These are phyloP conservation scores for Hypocryptadius cinnamomeus DNA, from an alignment of 2,113 vertebrate genomes.

Conservation along the genomic window DNA sequence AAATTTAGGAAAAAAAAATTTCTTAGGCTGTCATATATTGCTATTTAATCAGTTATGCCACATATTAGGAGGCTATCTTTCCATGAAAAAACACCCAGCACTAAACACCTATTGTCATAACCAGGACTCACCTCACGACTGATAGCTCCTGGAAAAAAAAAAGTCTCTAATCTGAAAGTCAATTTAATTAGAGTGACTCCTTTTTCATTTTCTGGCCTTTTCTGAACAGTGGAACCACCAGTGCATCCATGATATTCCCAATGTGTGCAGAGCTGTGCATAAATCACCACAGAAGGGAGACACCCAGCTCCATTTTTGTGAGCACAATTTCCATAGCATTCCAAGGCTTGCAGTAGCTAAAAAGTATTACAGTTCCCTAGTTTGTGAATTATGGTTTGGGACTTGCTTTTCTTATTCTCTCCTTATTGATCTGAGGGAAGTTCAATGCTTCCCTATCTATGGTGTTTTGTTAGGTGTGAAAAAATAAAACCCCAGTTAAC, in stretches of 20 bases:
- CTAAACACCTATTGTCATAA: neutral
- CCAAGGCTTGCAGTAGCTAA: neutral
- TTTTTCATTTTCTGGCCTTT: neutral
- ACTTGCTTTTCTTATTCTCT: neutral
- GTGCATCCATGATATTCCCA: neutral
- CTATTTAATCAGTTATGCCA: neutral
- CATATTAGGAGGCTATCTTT: neutral
- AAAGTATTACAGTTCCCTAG: neutral
- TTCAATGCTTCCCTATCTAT: neutral
- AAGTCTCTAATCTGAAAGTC: neutral
- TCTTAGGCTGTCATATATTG: neutral
- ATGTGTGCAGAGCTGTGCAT: neutral
- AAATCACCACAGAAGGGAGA: neutral
- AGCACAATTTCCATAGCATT: neutral
- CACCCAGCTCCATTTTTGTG: rapidly evolving
- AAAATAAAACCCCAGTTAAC: neutral
- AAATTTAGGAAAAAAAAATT: neutral
- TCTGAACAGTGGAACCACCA: neutral
- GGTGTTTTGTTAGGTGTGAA: neutral
- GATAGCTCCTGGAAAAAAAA: neutral
- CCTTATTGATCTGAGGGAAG: neutral
- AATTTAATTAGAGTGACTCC: neutral
- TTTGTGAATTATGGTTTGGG: neutral
- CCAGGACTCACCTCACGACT: neutral
- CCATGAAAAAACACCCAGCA: neutral